Conservation (phyloP, 2,797 vertebrate genomes). For the Fringilla coelebs region DNA sequence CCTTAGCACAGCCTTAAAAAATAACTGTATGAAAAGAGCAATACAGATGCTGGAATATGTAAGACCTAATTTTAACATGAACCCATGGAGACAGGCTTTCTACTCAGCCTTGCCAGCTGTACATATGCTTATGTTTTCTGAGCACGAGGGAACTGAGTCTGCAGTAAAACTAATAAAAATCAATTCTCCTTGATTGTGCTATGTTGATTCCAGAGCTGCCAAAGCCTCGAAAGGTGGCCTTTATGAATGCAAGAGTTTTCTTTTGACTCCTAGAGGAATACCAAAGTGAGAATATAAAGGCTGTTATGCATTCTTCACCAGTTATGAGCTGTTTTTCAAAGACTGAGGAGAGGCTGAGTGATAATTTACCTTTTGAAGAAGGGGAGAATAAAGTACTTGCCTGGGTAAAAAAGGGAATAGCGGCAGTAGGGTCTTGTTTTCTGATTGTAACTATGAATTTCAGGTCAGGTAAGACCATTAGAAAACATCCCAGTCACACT, state of each 20-base stretch:
- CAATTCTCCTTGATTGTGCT: neutral
- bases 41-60: neutral
- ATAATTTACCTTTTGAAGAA: neutral
- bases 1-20: neutral
- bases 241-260: neutral
- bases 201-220: neutral
- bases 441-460: neutral
- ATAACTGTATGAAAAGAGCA: neutral
- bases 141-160: neutral
- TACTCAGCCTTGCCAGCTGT: neutral
- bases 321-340: neutral
- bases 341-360: neutral
- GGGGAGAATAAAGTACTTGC: neutral
- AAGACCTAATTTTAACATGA: neutral
- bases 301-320: neutral
- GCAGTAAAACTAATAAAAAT: neutral
- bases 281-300: neutral
- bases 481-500: neutral
- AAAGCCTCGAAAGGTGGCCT: neutral
- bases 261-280: neutral
- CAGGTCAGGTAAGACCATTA: neutral
- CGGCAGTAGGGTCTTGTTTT: neutral
- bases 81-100: neutral
- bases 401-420: too few relatives aligned
- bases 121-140: neutral